Conservation (phyloP, 2,888 invertebrate species). For the Clepsis dumicolana region DNA sequence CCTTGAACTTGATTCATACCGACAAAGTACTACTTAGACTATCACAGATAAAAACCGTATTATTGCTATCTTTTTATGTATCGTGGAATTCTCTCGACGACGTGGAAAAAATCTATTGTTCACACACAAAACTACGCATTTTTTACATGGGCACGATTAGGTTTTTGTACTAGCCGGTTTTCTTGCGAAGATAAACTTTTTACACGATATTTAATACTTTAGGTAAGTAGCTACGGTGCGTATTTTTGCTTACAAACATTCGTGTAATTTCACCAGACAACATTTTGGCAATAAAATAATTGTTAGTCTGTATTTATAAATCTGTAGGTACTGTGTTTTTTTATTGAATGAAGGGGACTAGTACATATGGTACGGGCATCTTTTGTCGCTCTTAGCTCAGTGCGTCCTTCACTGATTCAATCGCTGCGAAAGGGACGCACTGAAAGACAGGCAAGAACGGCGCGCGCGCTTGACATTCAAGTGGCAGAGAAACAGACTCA, state of each 20-base stretch:
- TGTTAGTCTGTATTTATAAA: no score
- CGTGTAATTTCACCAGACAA: slow-evolving; percentile 16
- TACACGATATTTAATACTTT: slow-evolving; percentile 15
- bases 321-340: background rate
- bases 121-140: slow-evolving; percentile 33
- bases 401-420: no score
- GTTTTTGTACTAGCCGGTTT: slow-evolving; percentile 44
- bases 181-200: slow-evolving; percentile 35
- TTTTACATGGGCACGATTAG: slow-evolving; percentile 38
- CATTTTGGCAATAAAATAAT: background rate
- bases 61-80: slow-evolving; percentile 59
- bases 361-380: no score
- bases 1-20: slow-evolving; percentile 40
- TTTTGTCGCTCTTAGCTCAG: no score
- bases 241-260: slow-evolving; percentile 12
- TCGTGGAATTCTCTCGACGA: slow-evolving; percentile 55
- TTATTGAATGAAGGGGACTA: no score
- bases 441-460: no score
- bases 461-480: no score
- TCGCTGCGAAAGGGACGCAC: no score
- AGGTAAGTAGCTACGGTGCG: slow-evolving; percentile 2
- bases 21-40: slow-evolving; percentile 29
- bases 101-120: slow-evolving; percentile 52
- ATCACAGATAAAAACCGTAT: slow-evolving; percentile 40
- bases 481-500: no score